phyloP scores from a whole-genome alignment of 2,797 vertebrate genomes.

The Buphagus erythrorhynchus region DNA sequence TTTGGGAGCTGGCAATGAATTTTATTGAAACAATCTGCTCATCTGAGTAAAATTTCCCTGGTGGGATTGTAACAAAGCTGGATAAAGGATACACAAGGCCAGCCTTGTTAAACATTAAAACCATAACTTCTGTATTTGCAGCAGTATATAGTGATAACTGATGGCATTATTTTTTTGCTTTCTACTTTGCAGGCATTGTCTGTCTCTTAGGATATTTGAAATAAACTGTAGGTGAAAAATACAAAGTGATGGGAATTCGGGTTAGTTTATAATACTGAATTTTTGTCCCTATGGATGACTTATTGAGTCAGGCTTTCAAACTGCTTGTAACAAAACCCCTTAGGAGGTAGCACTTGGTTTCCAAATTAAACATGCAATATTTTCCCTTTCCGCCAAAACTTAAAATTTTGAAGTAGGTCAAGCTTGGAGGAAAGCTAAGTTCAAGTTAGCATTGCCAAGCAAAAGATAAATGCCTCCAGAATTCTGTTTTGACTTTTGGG shows the following conservation, averaged over 20 bases:
- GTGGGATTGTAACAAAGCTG: not conserved
- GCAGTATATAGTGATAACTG: not conserved
- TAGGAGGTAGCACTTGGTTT: not conserved
- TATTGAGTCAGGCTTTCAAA: not conserved
- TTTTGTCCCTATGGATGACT: not conserved
- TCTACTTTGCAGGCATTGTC: not conserved
- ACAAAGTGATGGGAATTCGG: not conserved
- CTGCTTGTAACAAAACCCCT: not conserved
- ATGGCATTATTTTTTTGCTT: not conserved
- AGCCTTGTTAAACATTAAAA: not conserved
- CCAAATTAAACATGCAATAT: not conserved
- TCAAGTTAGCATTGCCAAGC: not conserved
- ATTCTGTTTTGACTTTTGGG: not conserved
- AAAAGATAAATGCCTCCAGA: not conserved
- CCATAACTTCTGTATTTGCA: not conserved
- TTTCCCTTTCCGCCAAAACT: not conserved
- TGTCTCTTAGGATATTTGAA: not conserved
- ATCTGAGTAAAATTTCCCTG: not conserved
- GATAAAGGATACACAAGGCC: not conserved
- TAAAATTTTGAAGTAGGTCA: not conserved
- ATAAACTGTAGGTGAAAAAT: not conserved
- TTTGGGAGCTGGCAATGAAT: not conserved
- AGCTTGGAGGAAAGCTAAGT: not conserved
- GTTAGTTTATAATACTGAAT: not conserved
- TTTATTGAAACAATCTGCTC: slow-evolving; percentile 35